Evolutionary conservation across 2,888 invertebrate genomes (phyloP).

Genomic region (Apodemia hepburni): DNA sequence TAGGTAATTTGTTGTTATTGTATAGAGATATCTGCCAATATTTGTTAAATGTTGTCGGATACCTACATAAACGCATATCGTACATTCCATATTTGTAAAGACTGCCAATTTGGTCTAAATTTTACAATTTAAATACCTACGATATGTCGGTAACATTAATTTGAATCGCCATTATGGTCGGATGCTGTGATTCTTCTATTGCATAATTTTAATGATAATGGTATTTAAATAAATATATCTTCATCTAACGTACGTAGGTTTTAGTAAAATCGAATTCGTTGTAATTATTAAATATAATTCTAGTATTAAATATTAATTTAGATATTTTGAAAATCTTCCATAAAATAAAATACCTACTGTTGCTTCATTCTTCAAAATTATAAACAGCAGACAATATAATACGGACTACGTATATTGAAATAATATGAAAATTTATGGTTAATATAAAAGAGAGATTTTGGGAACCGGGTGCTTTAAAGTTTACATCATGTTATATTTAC

Average conservation of each 20-base stretch:
- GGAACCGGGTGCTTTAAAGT: conserved; percentile 79
- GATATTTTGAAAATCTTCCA: conserved; percentile 72
- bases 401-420: conserved; percentile 65
- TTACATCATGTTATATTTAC: conserved; percentile 74
- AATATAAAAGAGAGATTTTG: conserved; percentile 77
- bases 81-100: conserved; percentile 80
- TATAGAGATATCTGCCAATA: conserved; percentile 72
- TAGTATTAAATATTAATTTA: conserved; percentile 64
- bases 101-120: conserved; percentile 80
- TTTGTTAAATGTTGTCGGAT: conserved; percentile 75
- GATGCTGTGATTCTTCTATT: conserved; percentile 80
- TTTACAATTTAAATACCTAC: conserved; percentile 75
- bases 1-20: conserved; percentile 74
- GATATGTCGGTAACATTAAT: conserved; percentile 75
- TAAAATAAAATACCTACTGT: conserved; percentile 56
- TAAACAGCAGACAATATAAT: conserved; percentile 69
- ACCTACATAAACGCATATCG: conserved; percentile 79
- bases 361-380: conserved; percentile 61
- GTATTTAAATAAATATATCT: conserved; percentile 63
- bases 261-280: conserved; percentile 76
- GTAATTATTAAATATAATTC: conserved; percentile 61
- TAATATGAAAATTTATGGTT: conserved; percentile 65
- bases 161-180: conserved; percentile 76
- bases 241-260: conserved; percentile 74
- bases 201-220: conserved; percentile 72